Conservation (phyloP, 2,797 vertebrate genomes). For the Ara ararauna region DNA sequence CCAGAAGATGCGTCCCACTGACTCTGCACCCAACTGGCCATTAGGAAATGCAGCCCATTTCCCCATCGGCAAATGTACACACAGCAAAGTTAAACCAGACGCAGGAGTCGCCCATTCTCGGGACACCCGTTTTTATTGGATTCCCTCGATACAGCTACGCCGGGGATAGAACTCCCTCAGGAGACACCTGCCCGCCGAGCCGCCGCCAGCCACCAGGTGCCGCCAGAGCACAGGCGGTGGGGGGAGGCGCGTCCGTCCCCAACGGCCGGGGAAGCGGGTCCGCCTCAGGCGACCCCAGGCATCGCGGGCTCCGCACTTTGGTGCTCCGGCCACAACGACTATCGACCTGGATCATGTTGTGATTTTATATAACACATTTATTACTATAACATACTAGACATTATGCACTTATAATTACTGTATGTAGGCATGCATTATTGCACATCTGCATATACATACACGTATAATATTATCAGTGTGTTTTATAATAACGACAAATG, state of each 20-base stretch:
- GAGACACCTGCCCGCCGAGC: neutral
- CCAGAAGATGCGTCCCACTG: neutral
- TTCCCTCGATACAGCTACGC: accelerated
- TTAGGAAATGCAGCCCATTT: neutral
- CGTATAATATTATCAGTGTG: accelerated
- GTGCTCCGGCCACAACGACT: accelerated
- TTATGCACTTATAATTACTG: accelerated
- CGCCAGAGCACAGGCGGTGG: neutral
- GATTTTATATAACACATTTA: accelerated
- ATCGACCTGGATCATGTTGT: accelerated
- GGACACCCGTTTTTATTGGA: accelerated
- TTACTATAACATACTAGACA: too few relatives aligned
- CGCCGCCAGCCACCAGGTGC: slow-evolving; percentile 41
- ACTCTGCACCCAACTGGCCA: neutral
- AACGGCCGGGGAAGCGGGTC: neutral
- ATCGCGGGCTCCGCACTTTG: accelerated
- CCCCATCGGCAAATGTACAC: neutral
- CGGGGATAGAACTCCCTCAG: accelerated
- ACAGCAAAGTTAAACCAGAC: neutral
- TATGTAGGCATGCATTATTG: accelerated
- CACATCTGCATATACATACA: accelerated
- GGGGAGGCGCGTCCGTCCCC: too few relatives aligned
- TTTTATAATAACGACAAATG: neutral
- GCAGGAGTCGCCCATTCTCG: neutral
- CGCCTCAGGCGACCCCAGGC: neutral